Percentiles rank a stretch among this genome's conserved stretches.
Evolutionary conservation across 2,888 invertebrate species (phyloP).

Genomic region (Cataglyphis rosenhaueri): DNA sequence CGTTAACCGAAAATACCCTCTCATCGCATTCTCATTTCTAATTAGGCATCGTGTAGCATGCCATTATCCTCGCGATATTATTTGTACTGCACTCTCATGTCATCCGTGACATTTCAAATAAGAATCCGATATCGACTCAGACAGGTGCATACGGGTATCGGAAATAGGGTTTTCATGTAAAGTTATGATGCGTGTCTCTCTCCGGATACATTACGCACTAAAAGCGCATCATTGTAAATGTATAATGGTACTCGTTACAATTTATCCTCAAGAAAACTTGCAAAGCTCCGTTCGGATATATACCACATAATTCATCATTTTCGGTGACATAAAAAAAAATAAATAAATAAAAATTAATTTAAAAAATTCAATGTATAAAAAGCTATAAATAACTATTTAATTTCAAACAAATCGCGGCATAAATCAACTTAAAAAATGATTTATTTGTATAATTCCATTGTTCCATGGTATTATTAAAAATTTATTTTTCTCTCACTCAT

Average conservation of each 20-base stretch:
- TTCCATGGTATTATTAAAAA: background rate
- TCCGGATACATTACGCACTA: background rate
- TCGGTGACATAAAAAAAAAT: background rate
- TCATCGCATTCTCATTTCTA: slow-evolving; percentile 12
- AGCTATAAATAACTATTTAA: background rate
- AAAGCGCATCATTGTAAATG: background rate
- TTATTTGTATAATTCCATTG: background rate
- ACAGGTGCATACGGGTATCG: background rate
- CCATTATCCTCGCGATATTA: slow-evolving; percentile 16
- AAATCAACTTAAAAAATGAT: background rate
- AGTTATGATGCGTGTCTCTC: slow-evolving; percentile 11
- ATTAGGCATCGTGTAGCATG: slow-evolving; percentile 33
- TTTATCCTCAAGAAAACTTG: background rate
- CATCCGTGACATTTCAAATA: background rate
- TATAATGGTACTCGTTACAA: background rate
- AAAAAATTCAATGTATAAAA: too few species aligned
- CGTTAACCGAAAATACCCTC: background rate
- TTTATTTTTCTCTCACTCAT: background rate
- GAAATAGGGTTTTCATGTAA: background rate
- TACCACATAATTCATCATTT: background rate
- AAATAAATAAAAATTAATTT: background rate
- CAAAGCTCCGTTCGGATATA: background rate
- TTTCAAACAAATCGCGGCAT: background rate
- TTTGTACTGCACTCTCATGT: slow-evolving; percentile 47
- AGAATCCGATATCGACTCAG: slow-evolving; percentile 9